Percentiles rank a stretch among this genome's conserved stretches.
Evolutionary conservation across 2,113 vertebrate species (phyloP).

Genomic region (Nestor notabilis): DNA sequence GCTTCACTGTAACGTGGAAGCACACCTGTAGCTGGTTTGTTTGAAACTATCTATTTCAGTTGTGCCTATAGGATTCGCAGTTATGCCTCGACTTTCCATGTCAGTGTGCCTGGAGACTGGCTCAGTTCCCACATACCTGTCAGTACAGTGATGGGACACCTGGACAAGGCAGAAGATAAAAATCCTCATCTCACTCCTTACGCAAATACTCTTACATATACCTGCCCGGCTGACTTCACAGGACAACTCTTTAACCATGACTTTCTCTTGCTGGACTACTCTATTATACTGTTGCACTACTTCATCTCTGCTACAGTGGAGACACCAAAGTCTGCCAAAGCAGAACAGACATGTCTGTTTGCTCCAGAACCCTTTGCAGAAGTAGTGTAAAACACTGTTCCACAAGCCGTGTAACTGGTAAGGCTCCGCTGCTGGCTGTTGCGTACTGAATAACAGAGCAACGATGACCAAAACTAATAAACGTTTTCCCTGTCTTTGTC

Average conservation of each 20-base stretch:
- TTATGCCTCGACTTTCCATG: fast-evolving
- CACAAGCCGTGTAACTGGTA: fast-evolving
- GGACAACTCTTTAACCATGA: background rate
- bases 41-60: background rate
- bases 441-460: background rate
- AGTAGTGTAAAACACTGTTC: fast-evolving
- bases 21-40: background rate
- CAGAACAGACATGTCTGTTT: fast-evolving
- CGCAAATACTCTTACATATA: background rate
- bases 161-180: background rate
- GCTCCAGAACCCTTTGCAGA: background rate
- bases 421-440: background rate
- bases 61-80: background rate
- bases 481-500: background rate
- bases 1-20: background rate
- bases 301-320: background rate
- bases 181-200: background rate
- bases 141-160: background rate
- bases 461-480: background rate
- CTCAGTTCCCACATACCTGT: background rate
- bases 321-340: fast-evolving
- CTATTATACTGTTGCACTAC: background rate
- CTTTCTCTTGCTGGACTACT: background rate
- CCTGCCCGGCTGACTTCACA: background rate
- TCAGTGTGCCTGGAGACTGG: background rate